Conservation (phyloP, 2,113 vertebrate species). For the Cygnus buccinator region DNA sequence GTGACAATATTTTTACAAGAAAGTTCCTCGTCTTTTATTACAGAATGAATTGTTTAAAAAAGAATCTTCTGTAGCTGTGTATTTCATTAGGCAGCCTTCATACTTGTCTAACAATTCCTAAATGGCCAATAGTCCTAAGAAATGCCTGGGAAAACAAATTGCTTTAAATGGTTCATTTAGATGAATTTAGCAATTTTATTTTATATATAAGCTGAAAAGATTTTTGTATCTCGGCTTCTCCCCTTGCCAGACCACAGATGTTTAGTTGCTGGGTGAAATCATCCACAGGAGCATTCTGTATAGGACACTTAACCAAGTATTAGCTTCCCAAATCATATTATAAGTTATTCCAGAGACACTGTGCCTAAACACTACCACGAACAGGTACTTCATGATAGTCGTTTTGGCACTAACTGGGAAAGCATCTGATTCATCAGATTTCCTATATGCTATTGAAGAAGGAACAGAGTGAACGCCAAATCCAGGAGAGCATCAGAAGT, state of each 20-base stretch:
- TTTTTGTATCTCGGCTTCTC: conserved; percentile 37
- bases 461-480: not conserved
- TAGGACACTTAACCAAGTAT: not conserved
- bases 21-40: conserved; percentile 28
- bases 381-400: not conserved
- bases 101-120: not conserved
- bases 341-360: not conserved
- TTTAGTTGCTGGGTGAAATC: not conserved
- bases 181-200: conserved; percentile 34
- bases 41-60: not conserved
- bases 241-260: not conserved
- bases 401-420: not conserved
- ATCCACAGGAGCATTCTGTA: not conserved
- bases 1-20: conserved; percentile 20
- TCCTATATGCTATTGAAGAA: not conserved
- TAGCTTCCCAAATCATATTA: not conserved
- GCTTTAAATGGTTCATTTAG: conserved; percentile 52
- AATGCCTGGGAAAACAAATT: conserved; percentile 19
- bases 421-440: not conserved
- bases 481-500: not conserved
- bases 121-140: conserved; percentile 4
- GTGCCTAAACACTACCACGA: not conserved
- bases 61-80: not conserved
- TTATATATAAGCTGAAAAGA: conserved; percentile 4
- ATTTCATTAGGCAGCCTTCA: conserved; percentile 42